These are phyloP conservation scores for Drosophila lowei DNA, from an alignment of 1,140 invertebrate genomes.

Conservation along the genomic window DNA sequence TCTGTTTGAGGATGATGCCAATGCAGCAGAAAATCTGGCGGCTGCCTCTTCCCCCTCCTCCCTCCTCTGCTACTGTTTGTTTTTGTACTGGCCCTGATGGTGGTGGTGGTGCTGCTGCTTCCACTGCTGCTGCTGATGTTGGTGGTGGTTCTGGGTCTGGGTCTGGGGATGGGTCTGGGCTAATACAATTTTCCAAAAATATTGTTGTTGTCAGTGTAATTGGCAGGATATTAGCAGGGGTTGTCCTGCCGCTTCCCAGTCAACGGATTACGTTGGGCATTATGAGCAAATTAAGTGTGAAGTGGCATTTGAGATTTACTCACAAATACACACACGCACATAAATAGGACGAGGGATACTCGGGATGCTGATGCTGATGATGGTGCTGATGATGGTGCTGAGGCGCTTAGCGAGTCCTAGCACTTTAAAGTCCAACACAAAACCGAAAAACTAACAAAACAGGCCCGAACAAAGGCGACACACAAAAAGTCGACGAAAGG, in stretches of 20 bases:
- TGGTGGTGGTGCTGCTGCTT: slow-evolving; percentile 14
- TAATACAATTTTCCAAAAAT: slow-evolving; percentile 68
- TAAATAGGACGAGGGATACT: slow-evolving; percentile 7
- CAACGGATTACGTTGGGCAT: slow-evolving; percentile 72
- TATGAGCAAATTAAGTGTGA: slow-evolving; percentile 81
- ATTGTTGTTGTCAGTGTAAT: slow-evolving; percentile 75
- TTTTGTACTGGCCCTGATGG: no score
- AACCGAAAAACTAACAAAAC: slow-evolving; percentile 34
- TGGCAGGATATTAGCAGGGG: slow-evolving; percentile 72
- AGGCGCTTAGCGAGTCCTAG: slow-evolving; percentile 45
- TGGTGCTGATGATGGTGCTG: slow-evolving; percentile 14
- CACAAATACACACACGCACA: slow-evolving; percentile 19
- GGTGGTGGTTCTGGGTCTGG: slow-evolving; percentile 25
- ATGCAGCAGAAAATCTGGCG: slow-evolving; percentile 36
- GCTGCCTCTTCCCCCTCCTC: not conserved
- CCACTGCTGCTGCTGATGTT: slow-evolving; percentile 4
- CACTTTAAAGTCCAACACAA: slow-evolving; percentile 42
- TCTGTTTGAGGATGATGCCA: slow-evolving; percentile 9
- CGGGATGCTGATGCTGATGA: slow-evolving; percentile 9
- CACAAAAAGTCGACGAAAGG: slow-evolving; percentile 65
- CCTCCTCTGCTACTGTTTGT: slow-evolving; percentile 2
- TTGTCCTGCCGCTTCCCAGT: slow-evolving; percentile 27
- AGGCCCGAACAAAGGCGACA: slow-evolving; percentile 44
- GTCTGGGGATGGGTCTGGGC: slow-evolving; percentile 17
- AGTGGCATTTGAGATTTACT: slow-evolving; percentile 76